Evolutionary conservation across 2,113 vertebrate genomes (phyloP).

Genomic region (Carollia perspicillata): DNA sequence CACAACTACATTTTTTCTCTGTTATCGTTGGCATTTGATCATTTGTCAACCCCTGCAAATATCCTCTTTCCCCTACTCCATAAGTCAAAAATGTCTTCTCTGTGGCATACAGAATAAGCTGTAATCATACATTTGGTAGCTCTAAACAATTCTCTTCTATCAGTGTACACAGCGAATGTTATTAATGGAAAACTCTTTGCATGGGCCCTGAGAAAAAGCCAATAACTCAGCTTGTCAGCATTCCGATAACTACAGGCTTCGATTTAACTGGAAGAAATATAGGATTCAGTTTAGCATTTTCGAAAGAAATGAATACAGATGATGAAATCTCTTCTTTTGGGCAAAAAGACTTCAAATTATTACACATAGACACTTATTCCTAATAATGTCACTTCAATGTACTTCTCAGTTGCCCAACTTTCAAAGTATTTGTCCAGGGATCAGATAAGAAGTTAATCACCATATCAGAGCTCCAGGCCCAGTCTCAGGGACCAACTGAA

Average conservation of each 20-base stretch:
- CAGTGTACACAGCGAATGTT: constrained; percentile 31
- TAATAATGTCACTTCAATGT: constrained; percentile 59
- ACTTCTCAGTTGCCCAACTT: neutral
- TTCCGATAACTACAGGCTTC: constrained; percentile 56
- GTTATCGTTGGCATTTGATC: constrained; percentile 2
- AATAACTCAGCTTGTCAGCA: constrained; percentile 62
- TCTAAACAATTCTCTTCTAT: constrained; percentile 54
- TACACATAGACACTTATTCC: constrained; percentile 24
- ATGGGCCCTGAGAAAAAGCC: constrained; percentile 43
- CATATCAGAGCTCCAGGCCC: neutral
- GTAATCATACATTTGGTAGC: constrained; percentile 55
- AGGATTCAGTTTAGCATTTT: constrained; percentile 43
- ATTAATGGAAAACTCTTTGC: constrained; percentile 49
- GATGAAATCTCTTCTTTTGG: constrained; percentile 33
- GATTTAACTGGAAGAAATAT: constrained; percentile 53
- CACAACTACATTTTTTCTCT: neutral
- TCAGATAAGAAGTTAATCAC: constrained; percentile 6
- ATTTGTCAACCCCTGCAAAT: constrained; percentile 8
- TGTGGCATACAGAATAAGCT: constrained; percentile 33
- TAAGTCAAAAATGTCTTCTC: constrained; percentile 54
- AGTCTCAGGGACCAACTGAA: neutral
- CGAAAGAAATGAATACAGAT: constrained; percentile 57
- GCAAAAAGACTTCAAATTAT: constrained; percentile 10
- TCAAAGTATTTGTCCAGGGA: constrained; percentile 2
- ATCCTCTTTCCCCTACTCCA: neutral